phyloP scores from a whole-genome alignment of 2,113 vertebrate genomes.

The Syngnathus floridae region DNA sequence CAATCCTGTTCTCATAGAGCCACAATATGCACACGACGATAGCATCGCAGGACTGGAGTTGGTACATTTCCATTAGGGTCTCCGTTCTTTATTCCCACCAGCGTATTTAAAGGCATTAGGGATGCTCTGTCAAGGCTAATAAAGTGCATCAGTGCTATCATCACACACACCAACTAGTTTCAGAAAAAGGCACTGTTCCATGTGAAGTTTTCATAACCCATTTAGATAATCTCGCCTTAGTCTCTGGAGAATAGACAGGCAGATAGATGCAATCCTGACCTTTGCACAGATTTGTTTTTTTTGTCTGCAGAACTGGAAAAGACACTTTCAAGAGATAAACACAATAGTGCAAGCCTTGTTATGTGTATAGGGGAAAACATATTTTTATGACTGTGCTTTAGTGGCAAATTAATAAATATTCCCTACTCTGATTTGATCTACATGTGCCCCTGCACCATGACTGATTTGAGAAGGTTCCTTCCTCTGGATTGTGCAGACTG shows the following conservation, averaged over 20 bases:
- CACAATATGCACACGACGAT: constrained; percentile 60
- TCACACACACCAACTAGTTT: constrained; percentile 54
- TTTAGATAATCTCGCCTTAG: constrained; percentile 59
- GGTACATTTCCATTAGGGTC: constrained; percentile 63
- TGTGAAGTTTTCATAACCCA: constrained; percentile 64
- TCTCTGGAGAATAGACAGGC: constrained; percentile 52
- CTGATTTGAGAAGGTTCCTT: constrained; percentile 24
- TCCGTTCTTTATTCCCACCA: constrained; percentile 61
- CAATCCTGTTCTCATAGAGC: constrained; percentile 61
- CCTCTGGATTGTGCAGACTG: constrained; percentile 14
- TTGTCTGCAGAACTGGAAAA: constrained; percentile 19
- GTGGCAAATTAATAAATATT: neutral
- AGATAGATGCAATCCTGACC: constrained; percentile 36
- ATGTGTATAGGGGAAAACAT: neutral
- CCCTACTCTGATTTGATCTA: neutral
- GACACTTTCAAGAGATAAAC: constrained; percentile 8
- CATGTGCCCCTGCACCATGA: constrained; percentile 1
- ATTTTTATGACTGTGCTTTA: neutral
- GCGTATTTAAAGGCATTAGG: constrained; percentile 67
- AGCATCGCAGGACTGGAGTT: constrained; percentile 57
- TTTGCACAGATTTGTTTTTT: constrained; percentile 30
- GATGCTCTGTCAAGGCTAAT: constrained; percentile 62
- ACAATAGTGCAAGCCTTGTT: neutral
- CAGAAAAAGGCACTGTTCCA: constrained; percentile 54
- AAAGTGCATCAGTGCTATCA: constrained; percentile 51